A percentile compares a stretch with the other conserved stretches of the same genome.
phyloP scores from a whole-genome alignment of 2,888 invertebrate species.

The Parnassius mnemosyne region DNA sequence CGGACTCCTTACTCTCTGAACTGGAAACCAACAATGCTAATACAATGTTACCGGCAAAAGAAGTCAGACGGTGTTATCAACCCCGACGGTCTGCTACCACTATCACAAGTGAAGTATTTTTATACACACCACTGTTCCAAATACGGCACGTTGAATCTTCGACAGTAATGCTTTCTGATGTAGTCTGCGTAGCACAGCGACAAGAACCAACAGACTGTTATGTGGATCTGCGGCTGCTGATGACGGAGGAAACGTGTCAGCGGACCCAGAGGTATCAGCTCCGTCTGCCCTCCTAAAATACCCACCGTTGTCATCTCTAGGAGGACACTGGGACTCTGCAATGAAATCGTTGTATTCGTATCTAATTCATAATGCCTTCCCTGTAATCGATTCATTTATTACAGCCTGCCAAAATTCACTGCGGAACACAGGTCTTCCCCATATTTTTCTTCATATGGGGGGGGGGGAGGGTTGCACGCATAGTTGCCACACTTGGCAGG shows the following conservation, averaged over 20 bases:
- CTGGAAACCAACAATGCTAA: no score
- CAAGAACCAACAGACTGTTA: conserved; percentile 75
- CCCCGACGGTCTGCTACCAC: no score
- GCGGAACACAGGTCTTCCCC: no score
- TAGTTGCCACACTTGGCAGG: no score
- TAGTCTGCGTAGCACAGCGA: conserved; percentile 73
- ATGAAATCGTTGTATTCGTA: not conserved
- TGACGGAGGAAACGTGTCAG: conserved; percentile 63
- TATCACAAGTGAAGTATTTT: not conserved
- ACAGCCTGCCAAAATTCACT: no score
- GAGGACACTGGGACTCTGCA: conserved; percentile 64
- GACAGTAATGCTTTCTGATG: conserved; percentile 69
- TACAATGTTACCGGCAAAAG: no score
- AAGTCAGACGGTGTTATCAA: no score
- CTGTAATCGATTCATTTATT: no score
- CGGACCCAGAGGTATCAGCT: conserved; percentile 57
- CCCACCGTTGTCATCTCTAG: conserved; percentile 71
- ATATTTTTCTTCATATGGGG: no score
- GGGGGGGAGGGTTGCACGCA: no score
- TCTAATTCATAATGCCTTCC: not conserved
- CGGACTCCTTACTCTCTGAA: no score
- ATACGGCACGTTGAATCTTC: conserved; percentile 67
- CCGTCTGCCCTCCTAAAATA: conserved; percentile 55
- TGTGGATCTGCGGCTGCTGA: conserved; percentile 74
- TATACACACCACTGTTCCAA: conserved; percentile 69